Evolutionary conservation across 2,113 vertebrate genomes (phyloP).

Genomic region (Glareola pratincola): DNA sequence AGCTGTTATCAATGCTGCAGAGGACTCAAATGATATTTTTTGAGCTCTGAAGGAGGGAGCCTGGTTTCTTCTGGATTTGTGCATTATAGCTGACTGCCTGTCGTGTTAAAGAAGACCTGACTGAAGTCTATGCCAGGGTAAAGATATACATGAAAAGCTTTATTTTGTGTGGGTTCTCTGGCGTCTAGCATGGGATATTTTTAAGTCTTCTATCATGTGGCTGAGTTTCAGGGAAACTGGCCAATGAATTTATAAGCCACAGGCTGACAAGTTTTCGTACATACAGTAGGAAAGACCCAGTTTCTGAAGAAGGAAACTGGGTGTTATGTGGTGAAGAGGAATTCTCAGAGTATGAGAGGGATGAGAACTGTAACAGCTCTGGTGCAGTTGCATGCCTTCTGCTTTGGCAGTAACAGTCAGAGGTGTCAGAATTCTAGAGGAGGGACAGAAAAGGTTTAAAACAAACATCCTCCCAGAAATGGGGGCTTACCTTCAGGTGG

Average conservation of each 20-base stretch:
- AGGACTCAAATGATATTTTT: not conserved
- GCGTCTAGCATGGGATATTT: not conserved
- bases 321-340: not conserved
- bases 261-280: not conserved
- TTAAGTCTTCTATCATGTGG: not conserved
- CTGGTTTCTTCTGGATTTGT: not conserved
- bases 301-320: not conserved
- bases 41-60: not conserved
- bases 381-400: not conserved
- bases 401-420: not conserved
- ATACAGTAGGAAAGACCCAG: not conserved
- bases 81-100: not conserved
- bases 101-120: not conserved
- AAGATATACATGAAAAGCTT: not conserved
- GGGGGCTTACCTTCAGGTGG: not conserved
- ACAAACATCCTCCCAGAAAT: not conserved
- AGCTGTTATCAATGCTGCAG: not conserved
- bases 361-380: not conserved
- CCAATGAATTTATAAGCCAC: not conserved
- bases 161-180: not conserved
- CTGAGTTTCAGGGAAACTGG: not conserved
- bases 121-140: not conserved
- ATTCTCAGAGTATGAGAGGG: not conserved
- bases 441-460: not conserved
- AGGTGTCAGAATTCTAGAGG: not conserved